Percentiles rank a stretch among this genome's conserved stretches.
phyloP scores from a whole-genome alignment of 92 coral and sea anemone genomes.

The Zoanthus sansibaricus region DNA sequence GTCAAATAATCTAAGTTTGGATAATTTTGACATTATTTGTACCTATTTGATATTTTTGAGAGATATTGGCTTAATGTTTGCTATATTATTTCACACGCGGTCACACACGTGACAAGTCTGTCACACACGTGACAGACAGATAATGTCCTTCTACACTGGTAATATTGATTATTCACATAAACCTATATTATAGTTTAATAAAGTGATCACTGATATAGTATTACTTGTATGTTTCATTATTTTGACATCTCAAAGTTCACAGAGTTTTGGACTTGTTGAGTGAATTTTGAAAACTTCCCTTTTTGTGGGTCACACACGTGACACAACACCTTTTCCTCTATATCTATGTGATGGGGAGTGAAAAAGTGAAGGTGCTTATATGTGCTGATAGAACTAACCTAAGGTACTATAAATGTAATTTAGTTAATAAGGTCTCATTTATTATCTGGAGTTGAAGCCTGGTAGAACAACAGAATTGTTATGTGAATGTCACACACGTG shows the following conservation, averaged over 20 bases:
- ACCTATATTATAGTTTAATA: conserved; percentile 10
- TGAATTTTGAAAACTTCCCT: not conserved
- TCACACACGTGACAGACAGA: conserved; percentile 53
- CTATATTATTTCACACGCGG: conserved; percentile 45
- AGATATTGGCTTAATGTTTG: conserved; percentile 6
- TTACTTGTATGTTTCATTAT: conserved; percentile 26
- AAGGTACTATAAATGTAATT: not conserved
- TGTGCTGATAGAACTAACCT: conserved; percentile 14
- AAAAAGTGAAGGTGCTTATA: not conserved
- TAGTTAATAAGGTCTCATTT: not conserved
- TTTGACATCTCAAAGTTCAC: conserved; percentile 36
- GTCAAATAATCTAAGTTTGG: conserved; percentile 8
- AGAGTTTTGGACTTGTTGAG: conserved; percentile 27
- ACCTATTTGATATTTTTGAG: conserved; percentile 10
- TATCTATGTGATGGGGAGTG: conserved; percentile 15
- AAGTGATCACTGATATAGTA: conserved; percentile 23
- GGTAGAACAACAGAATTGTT: conserved; percentile 44
- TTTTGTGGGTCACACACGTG: conserved; percentile 12
- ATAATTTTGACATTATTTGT: not conserved
- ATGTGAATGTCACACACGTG: conserved; percentile 55
- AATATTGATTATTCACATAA: conserved; percentile 37
- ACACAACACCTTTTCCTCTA: not conserved
- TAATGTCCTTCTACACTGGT: conserved; percentile 31
- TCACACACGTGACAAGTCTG: conserved; percentile 61
- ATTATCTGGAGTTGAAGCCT: conserved; percentile 4